Evolutionary conservation across 1,140 invertebrate species (phyloP).

Genomic region (Drosophila azteca): DNA sequence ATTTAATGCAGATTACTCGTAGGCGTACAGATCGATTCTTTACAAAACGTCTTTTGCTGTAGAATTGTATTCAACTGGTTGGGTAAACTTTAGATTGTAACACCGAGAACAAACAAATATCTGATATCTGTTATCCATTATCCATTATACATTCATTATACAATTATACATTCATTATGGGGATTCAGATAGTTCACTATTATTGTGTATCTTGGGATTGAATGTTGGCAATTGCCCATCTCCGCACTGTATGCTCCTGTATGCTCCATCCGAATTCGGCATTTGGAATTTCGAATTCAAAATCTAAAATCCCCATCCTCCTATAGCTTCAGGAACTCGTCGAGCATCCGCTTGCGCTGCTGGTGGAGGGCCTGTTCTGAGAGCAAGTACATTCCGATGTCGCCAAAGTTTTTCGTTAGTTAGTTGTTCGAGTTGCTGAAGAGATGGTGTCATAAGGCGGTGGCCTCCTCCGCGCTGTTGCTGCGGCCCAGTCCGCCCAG

Average conservation of each 20-base stretch:
- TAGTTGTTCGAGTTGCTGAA: slow-evolving; percentile 79
- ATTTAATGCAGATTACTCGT: slow-evolving; percentile 62
- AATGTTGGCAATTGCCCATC: background rate
- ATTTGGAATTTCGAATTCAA: too few species aligned
- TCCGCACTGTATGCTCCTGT: too few species aligned
- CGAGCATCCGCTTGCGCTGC: slow-evolving; percentile 76
- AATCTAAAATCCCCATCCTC: background rate
- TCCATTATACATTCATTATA: slow-evolving; percentile 37
- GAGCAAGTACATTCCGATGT: slow-evolving; percentile 78
- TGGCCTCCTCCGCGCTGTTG: slow-evolving; percentile 70
- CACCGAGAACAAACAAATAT: slow-evolving; percentile 74
- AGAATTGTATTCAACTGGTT: slow-evolving; percentile 48
- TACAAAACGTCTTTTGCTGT: slow-evolving; percentile 39
- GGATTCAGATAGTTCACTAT: background rate
- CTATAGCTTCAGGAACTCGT: slow-evolving; percentile 75
- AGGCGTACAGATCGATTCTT: slow-evolving; percentile 31
- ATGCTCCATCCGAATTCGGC: too few species aligned
- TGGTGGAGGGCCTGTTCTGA: slow-evolving; percentile 73
- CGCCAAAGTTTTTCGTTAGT: slow-evolving; percentile 82
- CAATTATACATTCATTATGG: slow-evolving; percentile 32
- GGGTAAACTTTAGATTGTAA: slow-evolving; percentile 58
- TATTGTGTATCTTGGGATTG: background rate
- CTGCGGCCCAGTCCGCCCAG: slow-evolving; percentile 54
- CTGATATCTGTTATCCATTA: slow-evolving; percentile 64
- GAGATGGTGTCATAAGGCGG: slow-evolving; percentile 83